Percentiles rank a stretch among this genome's conserved stretches.
Evolutionary conservation across 2,113 vertebrate genomes (phyloP).

Genomic region (Argyrosomus japonicus): DNA sequence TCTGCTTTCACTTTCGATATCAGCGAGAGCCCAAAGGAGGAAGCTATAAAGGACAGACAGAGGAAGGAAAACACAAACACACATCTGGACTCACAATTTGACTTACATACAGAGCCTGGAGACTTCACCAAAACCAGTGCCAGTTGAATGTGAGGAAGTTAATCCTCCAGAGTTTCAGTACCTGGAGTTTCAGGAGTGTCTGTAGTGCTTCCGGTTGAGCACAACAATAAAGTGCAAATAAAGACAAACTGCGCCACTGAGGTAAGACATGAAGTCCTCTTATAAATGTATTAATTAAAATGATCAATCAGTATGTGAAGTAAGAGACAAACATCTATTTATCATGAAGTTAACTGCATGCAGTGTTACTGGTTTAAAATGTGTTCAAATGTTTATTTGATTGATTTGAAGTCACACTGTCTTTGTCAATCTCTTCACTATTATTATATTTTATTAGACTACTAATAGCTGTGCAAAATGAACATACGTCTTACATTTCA

Average conservation of each 20-base stretch:
- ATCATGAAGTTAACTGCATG: too few species aligned
- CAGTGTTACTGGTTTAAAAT: neutral
- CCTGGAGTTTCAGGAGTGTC: too few species aligned
- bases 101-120: fast-evolving
- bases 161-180: too few species aligned
- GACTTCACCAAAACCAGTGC: neutral
- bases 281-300: too few species aligned
- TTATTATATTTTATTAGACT: neutral
- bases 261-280: neutral
- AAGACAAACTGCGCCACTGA: too few species aligned
- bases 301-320: neutral
- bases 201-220: neutral
- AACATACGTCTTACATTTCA: neutral
- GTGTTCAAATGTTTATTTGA: too few species aligned
- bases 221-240: neutral
- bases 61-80: neutral
- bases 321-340: neutral
- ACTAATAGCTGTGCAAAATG: neutral
- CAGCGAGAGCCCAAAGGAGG: neutral
- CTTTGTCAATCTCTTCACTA: neutral
- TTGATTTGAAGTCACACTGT: neutral
- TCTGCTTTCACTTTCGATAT: slow-evolving; percentile 50
- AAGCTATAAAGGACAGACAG: fast-evolving
- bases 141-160: fast-evolving
- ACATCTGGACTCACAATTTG: fast-evolving